Base-by-base conservation (phyloP, 2,113 vertebrate genomes). In the Archocentrus centrarchus region DNA sequence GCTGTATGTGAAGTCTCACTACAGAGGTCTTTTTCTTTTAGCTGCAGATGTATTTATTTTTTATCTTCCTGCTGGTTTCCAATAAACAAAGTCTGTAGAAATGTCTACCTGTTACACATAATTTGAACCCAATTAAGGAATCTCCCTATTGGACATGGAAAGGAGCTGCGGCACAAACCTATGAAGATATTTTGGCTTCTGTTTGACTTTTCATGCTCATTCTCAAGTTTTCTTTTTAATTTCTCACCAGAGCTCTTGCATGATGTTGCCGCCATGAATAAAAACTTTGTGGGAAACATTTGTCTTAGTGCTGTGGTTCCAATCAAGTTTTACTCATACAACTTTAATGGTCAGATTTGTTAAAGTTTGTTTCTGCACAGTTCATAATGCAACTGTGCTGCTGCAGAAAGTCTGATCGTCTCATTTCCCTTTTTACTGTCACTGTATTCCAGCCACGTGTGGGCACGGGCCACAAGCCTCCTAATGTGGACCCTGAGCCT, bases 221-320 rank as follows among this genome's bases (percentile, higher is more conserved):
- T 93, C 30, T 88, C 89, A 77, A 60, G 20, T 66, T 77, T 81
- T 44, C 11, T 41, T 85, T 82, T 87, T 79, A 1, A 20, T 84
- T 62, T 79, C 70, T 77, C 75, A 61, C 53, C 85, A 32, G 66
- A 87, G 77, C 79, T 90, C 90, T 89, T 92, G 94, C 91, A 94
- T 92, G 92, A 91, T 90, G 80, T 89, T 92, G 88, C 89, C 87
- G 82, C 86, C 91, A 92, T 80, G 81, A 96, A 95, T 96, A 96
- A 96, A 95, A 75, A 90, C 84, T 87, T 87, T 83, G 89, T 89
- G 85, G 91, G 86, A 93, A 94, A 91, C 17, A 4, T 30, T 77
- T 89, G 85, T 86, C 61, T 90, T 64, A 63, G 11, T 81, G 35
- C 24, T 81, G 35, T 89, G 37, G 22, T 87, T 84, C 20, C 11